Percentiles rank a stretch among this genome's conserved stretches.
phyloP scores from a whole-genome alignment of 2,113 vertebrate genomes.

The Eulemur rufifrons region DNA sequence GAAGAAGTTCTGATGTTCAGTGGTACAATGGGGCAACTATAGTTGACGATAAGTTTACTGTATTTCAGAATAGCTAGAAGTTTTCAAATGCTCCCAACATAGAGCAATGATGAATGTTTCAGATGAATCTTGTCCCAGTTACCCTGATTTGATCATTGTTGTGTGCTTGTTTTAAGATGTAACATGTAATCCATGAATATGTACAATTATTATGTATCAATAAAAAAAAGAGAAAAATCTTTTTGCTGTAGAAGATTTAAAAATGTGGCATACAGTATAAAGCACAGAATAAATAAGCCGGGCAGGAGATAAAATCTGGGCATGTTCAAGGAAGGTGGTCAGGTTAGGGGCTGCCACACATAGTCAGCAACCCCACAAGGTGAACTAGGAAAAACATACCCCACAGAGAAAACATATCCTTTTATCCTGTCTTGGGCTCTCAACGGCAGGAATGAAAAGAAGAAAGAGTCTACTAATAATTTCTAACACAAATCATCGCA shows the following conservation, averaged over 20 bases:
- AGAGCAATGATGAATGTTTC: too few species aligned
- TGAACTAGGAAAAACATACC: neutral
- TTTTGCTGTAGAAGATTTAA: neutral
- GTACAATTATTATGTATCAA: too few species aligned
- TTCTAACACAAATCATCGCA: slow-evolving; percentile 4
- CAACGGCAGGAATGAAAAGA: neutral
- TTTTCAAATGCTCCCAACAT: too few species aligned
- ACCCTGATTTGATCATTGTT: too few species aligned
- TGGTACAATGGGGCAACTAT: too few species aligned
- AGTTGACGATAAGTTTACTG: too few species aligned
- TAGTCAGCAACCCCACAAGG: neutral
- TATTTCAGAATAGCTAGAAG: too few species aligned
- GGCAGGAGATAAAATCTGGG: neutral
- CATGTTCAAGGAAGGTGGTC: neutral
- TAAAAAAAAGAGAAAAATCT: neutral
- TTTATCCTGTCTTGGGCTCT: neutral
- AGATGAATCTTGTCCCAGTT: too few species aligned
- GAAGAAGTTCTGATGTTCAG: too few species aligned
- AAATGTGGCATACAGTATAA: neutral
- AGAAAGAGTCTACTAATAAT: slow-evolving; percentile 5
- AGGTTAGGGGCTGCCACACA: neutral
- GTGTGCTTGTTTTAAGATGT: too few species aligned
- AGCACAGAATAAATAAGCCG: neutral
- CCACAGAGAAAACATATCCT: neutral
- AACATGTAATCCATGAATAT: too few species aligned